A percentile compares a stretch with the other conserved stretches of the same genome.
phyloP scores from a whole-genome alignment of 2,888 invertebrate species.

The Drosophila aldrichi region DNA sequence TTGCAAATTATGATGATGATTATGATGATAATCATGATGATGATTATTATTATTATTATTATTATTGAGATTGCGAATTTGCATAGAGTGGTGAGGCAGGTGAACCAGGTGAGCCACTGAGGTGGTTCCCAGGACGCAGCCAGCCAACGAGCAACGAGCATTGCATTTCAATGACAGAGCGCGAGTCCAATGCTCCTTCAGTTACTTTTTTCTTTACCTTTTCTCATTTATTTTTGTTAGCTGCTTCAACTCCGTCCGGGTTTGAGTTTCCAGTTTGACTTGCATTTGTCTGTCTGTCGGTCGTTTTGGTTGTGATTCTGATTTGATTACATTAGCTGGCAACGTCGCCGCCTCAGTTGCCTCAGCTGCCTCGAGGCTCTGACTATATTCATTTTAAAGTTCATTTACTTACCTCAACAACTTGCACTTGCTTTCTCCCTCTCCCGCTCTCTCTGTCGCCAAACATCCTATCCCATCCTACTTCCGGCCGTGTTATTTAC shows the following conservation, averaged over 20 bases:
- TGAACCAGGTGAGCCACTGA: neutral
- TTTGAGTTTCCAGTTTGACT: slow-evolving; percentile 48
- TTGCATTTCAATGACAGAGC: slow-evolving; percentile 77
- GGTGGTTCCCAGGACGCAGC: slow-evolving; percentile 51
- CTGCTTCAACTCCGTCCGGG: neutral
- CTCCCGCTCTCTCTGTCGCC: neutral
- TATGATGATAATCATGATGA: slow-evolving; percentile 52
- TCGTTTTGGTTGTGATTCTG: slow-evolving; percentile 63
- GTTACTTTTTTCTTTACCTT: neutral
- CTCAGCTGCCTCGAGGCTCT: neutral
- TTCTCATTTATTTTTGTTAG: neutral
- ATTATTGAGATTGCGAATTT: slow-evolving; percentile 57
- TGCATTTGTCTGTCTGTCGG: slow-evolving; percentile 22
- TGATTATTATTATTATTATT: slow-evolving; percentile 35
- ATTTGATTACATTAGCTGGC: slow-evolving; percentile 78
- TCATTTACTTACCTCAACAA: slow-evolving; percentile 66
- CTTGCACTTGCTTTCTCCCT: neutral
- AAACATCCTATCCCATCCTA: slow-evolving; percentile 45
- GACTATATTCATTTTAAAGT: slow-evolving; percentile 72
- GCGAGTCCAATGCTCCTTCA: slow-evolving; percentile 56
- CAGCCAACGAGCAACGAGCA: slow-evolving; percentile 28
- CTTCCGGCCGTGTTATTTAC: slow-evolving; percentile 75
- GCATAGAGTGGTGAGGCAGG: slow-evolving; percentile 49
- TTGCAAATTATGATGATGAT: slow-evolving; percentile 70
- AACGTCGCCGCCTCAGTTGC: slow-evolving; percentile 16